Evolutionary conservation across 2,888 invertebrate species (phyloP), one percentile per base, ranked within the genome.

Genomic region (Glyphotaelius pellucidus): DNA sequence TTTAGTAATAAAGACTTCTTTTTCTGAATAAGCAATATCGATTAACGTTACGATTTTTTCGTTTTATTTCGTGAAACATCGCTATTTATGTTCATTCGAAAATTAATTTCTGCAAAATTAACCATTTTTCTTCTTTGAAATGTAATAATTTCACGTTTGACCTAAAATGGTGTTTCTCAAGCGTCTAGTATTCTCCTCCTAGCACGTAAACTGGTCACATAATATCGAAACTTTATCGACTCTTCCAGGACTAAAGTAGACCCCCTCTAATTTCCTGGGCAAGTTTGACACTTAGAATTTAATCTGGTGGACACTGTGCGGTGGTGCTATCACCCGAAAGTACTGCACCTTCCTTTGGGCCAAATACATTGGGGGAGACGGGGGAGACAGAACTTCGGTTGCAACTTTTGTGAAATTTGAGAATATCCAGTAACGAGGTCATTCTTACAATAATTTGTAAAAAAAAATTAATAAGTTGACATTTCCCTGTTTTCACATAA

Each of bases 281-380:
- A 87, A 92, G 91, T 92, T 92, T 92, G 92, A 90, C 91, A 91
- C 91, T 92, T 92, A 32, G 67, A 90, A 92, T 92, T 92, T 92
- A 91, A 92, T 92, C 89, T 89, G 89, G 89, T 85, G 90, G 90
- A 86, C 91, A 90, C 90, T 91, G 86, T 91, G 91, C 80, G 88
- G 92, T 80, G 80, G 38, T 80, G 86, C 83, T 92, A 90, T 92
- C 89, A 89, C 91, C 90, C 67, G 67, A 88, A 88, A 88, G 88
- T 88, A 52, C 67, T 52, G 88, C 31, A 47, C 35, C 67, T 88
- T 67, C 67, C 30, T 30, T 85, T 67, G n/a, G 67, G 7, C 67
- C n/a, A 25, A 67, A 67, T 31, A 32, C 30, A 81, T 32, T 81
- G 12, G 81, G 81, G 81, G 32, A 81, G 81, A 31, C 4, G 30